These are phyloP conservation scores for Phyllotreta striolata DNA, from an alignment of 2,888 invertebrate genomes.

Conservation along the genomic window DNA sequence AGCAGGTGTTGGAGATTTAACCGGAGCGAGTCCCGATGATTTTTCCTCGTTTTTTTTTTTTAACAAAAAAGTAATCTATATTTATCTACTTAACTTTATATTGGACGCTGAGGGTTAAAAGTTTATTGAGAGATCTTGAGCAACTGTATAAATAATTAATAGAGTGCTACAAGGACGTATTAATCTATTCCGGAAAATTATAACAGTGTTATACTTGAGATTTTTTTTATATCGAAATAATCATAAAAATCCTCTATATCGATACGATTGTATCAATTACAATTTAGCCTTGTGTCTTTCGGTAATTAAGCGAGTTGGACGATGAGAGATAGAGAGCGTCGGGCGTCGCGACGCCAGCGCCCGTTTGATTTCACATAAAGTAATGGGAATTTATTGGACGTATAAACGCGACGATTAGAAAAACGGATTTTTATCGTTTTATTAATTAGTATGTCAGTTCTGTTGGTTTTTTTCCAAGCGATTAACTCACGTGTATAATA, in stretches of 20 bases:
- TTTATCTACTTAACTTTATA: too few species aligned
- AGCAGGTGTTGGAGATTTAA: neutral
- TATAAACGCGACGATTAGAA: constrained; percentile 21
- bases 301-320: constrained; percentile 29
- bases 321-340: constrained; percentile 24
- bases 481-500: constrained; percentile 10
- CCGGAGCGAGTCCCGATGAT: too few species aligned
- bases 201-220: neutral
- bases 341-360: constrained; percentile 33
- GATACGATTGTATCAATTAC: constrained; percentile 25
- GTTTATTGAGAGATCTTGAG: too few species aligned
- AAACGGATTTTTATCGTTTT: constrained; percentile 8
- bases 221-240: constrained; percentile 15
- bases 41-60: too few species aligned
- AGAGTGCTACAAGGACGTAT: neutral
- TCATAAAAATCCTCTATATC: constrained; percentile 24
- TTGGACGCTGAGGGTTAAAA: too few species aligned
- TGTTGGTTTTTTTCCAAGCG: constrained; percentile 2
- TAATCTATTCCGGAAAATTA: constrained; percentile 2
- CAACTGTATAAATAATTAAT: too few species aligned
- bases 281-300: constrained; percentile 16
- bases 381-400: constrained; percentile 30
- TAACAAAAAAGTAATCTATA: too few species aligned
- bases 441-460: constrained; percentile 19
- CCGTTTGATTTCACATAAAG: constrained; percentile 37